Percentiles rank a stretch among this genome's conserved stretches.
These are phyloP conservation scores for Halcyon chelicuti DNA, from an alignment of 2,797 vertebrate genomes.

Conservation along the genomic window DNA sequence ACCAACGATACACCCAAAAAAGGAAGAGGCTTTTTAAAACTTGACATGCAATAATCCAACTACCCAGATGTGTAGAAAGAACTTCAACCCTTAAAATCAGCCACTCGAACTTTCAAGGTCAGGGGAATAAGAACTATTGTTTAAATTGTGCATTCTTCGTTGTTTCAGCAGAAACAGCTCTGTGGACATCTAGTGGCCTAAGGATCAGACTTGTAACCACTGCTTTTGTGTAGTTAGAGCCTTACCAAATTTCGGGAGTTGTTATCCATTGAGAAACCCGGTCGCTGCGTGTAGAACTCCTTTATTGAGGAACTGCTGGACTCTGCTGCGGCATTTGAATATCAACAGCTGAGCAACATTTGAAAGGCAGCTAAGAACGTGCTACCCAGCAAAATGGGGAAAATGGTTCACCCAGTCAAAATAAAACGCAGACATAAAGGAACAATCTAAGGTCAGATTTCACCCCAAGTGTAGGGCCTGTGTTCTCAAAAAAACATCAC, in stretches of 20 bases:
- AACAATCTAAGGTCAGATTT: conserved; percentile 5
- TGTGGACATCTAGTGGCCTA: conserved; percentile 70
- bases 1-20: not conserved
- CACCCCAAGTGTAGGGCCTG: not conserved
- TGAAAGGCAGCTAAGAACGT: not conserved
- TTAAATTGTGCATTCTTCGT: not conserved
- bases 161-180: conserved; percentile 48
- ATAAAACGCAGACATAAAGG: not conserved
- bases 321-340: not conserved
- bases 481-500: not conserved
- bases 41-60: not conserved
- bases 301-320: not conserved
- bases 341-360: not conserved
- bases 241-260: not conserved
- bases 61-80: not conserved
- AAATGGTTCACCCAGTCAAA: not conserved
- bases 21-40: not conserved
- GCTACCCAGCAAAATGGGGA: not conserved
- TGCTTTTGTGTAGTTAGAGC: not conserved
- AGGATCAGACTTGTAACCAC: not conserved
- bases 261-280: not conserved
- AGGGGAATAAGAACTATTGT: not conserved
- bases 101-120: not conserved
- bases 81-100: not conserved
- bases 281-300: not conserved